Evolutionary conservation across 2,113 vertebrate genomes (phyloP), one percentile per base, ranked within the genome.

Genomic region (Pseudorasbora parva): DNA sequence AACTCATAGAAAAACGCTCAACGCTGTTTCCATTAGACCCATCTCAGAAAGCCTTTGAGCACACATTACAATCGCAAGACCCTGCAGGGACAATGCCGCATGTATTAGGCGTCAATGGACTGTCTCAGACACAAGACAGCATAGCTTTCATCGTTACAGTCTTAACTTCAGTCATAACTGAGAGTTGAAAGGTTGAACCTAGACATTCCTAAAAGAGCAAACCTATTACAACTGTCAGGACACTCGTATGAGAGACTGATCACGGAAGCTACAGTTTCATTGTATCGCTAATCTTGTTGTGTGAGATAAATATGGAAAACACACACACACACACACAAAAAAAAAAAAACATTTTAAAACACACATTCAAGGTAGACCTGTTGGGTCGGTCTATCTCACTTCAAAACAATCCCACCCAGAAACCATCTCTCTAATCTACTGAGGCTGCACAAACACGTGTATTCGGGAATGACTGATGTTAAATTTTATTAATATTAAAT

Each of bases 341-440:
- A 66, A 60, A 37, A 60, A 77, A 54, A 37, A 78, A 64, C 1
- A 81, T 73, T 71, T 75, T 59, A 73, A 54, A 81, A 71, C 68
- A 82, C 59, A 62, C 49, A 68, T 56, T 82, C 86, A 87, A 79
- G 75, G 59, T 68, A 60, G 80, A 87, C 86, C 54, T 85, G 81
- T 87, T 84, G 51, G 81, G 51, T 87, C 41, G 66, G 82, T 87
- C 78, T 84, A 85, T 80, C 57, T 59, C 49, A 68, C 25, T 84
- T 37, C 30, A 54, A 64, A 77, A 56, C 54, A 72, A 71, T 60
- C 41, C 27, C 59, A 74, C 51, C 51, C 69, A 74, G 30, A 68
- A 56, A 59, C 33, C 56, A 77, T 37, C 47, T 79, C 15, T 51
- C 59, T 37, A 82, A 82, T 76, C 43, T 56, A 56, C 45, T 41